Conservation (phyloP, 2,113 vertebrate species). For the Nycticorax nycticorax region DNA sequence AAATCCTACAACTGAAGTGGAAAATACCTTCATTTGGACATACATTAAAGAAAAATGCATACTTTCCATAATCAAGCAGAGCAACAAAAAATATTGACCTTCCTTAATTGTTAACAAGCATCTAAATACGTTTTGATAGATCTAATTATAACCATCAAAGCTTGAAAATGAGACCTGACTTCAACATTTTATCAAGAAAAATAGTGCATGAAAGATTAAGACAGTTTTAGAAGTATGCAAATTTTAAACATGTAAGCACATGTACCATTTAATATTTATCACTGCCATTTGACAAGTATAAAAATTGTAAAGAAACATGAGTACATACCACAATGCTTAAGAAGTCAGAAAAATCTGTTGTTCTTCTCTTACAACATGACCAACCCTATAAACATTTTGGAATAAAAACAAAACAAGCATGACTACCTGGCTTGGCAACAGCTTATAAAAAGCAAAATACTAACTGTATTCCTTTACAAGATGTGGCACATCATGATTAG, state of each 20-base stretch:
- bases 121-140: not conserved
- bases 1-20: not conserved
- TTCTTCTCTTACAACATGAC: conserved; percentile 97
- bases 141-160: not conserved
- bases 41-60: not conserved
- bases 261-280: not conserved
- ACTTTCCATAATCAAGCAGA: not conserved
- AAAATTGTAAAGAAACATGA: not conserved
- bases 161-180: not conserved
- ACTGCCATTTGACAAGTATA: not conserved
- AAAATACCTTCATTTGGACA: not conserved
- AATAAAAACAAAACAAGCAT: conserved; percentile 12
- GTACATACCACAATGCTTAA: conserved; percentile 91
- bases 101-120: not conserved
- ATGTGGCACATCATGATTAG: not conserved
- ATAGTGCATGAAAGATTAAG: not conserved
- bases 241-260: not conserved
- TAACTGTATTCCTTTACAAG: not conserved
- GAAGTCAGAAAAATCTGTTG: conserved; percentile 97
- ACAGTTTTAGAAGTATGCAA: not conserved
- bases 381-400: conserved; percentile 82
- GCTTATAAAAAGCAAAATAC: not conserved
- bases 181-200: not conserved
- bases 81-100: not conserved
- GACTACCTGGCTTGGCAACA: not conserved